Percentiles rank a stretch among this genome's conserved stretches.
Evolutionary conservation across 2,797 vertebrate genomes (phyloP).

Genomic region (Sebastes hubbsi): DNA sequence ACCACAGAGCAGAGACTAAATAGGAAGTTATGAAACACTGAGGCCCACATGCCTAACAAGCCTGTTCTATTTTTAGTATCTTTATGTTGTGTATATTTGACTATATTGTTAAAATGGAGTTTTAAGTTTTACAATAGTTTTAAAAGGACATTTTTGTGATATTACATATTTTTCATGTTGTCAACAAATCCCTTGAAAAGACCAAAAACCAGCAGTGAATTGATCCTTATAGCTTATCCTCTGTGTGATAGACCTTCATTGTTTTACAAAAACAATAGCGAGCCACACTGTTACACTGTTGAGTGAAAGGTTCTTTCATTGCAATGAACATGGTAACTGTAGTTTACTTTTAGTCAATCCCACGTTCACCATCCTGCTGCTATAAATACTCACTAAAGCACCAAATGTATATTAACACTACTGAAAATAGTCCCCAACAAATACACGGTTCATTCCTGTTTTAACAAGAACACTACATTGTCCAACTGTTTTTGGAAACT

Average conservation of each 20-base stretch:
- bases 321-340: background rate
- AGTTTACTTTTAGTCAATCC: background rate
- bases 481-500: background rate
- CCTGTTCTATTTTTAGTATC: background rate
- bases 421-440: constrained; percentile 10
- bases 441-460: background rate
- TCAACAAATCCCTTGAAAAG: constrained; percentile 16
- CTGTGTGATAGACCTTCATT: background rate
- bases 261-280: background rate
- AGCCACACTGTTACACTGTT: background rate
- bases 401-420: background rate
- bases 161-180: background rate
- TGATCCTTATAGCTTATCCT: background rate
- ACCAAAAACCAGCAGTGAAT: background rate
- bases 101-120: background rate
- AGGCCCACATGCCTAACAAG: constrained; percentile 23
- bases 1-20: constrained; percentile 13
- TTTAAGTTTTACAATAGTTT: background rate
- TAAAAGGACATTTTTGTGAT: background rate
- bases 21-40: background rate
- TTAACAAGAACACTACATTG: background rate
- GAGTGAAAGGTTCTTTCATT: background rate
- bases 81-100: background rate
- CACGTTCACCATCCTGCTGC: background rate
- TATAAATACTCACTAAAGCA: background rate